Percentiles rank a stretch among this genome's conserved stretches.
These are phyloP conservation scores for Andrena praecox DNA, from an alignment of 2,888 invertebrate genomes.

Conservation along the genomic window DNA sequence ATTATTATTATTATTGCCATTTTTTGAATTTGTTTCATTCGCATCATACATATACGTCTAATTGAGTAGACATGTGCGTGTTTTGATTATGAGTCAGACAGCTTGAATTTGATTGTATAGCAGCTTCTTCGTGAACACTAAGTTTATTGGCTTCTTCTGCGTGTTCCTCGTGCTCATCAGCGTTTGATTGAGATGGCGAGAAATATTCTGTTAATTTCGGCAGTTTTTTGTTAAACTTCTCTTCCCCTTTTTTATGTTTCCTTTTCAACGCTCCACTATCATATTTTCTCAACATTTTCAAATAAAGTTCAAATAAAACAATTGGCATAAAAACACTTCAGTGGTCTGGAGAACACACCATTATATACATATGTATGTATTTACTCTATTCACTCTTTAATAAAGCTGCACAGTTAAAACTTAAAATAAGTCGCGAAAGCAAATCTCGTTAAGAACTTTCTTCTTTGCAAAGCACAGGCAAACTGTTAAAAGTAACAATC, in stretches of 20 bases:
- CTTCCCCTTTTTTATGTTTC: background rate
- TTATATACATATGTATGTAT: too few relatives aligned
- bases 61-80: background rate
- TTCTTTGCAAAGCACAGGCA: background rate
- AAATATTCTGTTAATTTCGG: slow-evolving; percentile 13
- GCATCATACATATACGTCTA: too few relatives aligned
- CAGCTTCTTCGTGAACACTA: background rate
- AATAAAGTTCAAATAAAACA: too few relatives aligned
- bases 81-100: background rate
- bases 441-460: background rate
- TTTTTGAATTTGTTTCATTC: too few relatives aligned
- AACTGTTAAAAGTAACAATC: too few relatives aligned
- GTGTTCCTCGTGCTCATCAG: background rate
- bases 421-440: background rate
- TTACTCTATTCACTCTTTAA: too few relatives aligned
- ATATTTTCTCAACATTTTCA: background rate
- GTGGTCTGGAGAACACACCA: too few relatives aligned
- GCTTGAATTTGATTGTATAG: too few relatives aligned
- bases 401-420: too few relatives aligned
- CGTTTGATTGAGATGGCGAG: background rate
- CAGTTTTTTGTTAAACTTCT: slow-evolving; percentile 1
- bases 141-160: background rate
- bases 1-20: too few relatives aligned
- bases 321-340: too few relatives aligned
- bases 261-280: background rate